Base-by-base conservation (phyloP, 1,140 invertebrate species). In the Trachymyrmex cornetzi region DNA sequence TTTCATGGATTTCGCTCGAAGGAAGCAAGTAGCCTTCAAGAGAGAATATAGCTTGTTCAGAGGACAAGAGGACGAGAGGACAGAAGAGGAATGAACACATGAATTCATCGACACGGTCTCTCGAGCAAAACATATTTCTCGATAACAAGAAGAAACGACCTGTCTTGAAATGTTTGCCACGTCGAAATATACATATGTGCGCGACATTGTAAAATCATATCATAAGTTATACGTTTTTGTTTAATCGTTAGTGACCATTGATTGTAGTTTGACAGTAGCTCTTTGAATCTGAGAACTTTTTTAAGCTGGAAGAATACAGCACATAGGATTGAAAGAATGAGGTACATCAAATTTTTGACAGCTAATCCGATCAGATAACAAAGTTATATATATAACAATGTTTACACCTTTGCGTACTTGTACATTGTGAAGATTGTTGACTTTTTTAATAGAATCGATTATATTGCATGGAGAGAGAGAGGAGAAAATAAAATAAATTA, bases 1-100 rank as follows among this genome's bases (percentile, higher is more conserved):
- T 87, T 91, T 89, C 67, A 82, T 57, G 61, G 71, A 72, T 55
- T 24, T 75, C 38, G 64, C 12, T 50, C 59, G 19, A 53, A 66
- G 79, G n/a, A 75, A 75, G 38, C 57, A 66, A 72, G 66, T 22
- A 79, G 50, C 57, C 53, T 80, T 80, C 55, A 34, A 38, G 66
- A 38, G 66, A 66, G 59, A 66, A 4, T 22, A 80, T 27, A 67
- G 53, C 48, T 79, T 16, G 22, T 38, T 44, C 27, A 77, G 61
- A 64, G 24, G 61, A 84, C 66, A 84, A 12, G 34, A 19, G 24
- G 61, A 84, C 66, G 75, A 12, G 34, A 19, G 82, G 19, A 86
- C 11, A 34, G 71, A 19, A 24, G 12, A 67, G 59, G 57, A 27
- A 77, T 69, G 11, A 24, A 38, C 48, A 79, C 34, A 79, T 7